phyloP scores from a whole-genome alignment of 2,113 vertebrate genomes.

The Strigops habroptila region DNA sequence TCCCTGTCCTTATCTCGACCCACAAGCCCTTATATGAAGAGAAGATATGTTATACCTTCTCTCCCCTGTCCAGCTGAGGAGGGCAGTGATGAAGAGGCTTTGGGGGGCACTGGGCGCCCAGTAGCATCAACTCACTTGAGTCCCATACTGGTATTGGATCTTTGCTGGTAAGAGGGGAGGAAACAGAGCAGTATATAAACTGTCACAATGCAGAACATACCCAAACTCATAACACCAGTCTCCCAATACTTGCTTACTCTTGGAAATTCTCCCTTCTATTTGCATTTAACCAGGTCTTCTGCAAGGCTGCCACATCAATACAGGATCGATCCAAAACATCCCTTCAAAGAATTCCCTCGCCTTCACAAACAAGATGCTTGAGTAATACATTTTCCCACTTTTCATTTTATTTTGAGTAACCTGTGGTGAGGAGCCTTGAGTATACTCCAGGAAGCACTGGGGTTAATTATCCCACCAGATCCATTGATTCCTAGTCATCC shows the following conservation, averaged over 20 bases:
- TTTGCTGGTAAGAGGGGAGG: background rate
- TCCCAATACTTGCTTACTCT: background rate
- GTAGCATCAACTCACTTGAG: background rate
- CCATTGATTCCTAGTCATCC: background rate
- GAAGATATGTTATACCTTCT: background rate
- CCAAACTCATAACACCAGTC: background rate
- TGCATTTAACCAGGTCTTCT: background rate
- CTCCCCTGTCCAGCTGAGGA: background rate
- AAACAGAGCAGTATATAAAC: background rate
- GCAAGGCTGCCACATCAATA: background rate
- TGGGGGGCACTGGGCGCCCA: background rate
- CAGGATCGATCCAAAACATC: background rate
- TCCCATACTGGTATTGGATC: fast-evolving
- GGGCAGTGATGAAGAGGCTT: background rate
- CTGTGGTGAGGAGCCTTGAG: background rate
- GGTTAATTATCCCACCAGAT: background rate
- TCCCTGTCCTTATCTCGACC: background rate
- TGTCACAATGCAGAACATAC: background rate
- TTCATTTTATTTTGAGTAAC: background rate
- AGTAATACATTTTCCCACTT: background rate
- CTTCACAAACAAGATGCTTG: background rate
- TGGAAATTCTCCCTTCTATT: background rate
- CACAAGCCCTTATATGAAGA: background rate
- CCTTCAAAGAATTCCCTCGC: background rate
- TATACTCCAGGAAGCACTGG: background rate